phyloP scores from a whole-genome alignment of 2,797 vertebrate genomes.

The Cygnus olor region DNA sequence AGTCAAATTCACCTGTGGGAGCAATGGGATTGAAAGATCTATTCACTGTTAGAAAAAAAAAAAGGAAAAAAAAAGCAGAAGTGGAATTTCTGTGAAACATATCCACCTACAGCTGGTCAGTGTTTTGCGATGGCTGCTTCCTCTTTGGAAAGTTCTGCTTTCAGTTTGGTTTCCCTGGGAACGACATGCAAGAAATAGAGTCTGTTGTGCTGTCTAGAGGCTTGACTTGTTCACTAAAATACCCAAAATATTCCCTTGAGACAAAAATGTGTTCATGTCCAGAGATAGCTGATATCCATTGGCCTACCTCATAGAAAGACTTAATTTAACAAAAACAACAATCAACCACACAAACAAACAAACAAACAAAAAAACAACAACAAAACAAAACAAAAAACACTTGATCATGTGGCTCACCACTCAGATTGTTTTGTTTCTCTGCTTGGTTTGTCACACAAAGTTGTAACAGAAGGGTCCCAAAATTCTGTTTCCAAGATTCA shows the following conservation, averaged over 20 bases:
- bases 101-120: conserved; percentile 25
- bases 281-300: conserved; percentile 54
- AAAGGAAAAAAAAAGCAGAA: background rate
- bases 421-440: conserved; percentile 34
- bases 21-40: background rate
- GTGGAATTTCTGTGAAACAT: conserved; percentile 11
- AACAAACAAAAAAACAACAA: background rate
- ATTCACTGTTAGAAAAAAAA: background rate
- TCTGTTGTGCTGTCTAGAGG: conserved; percentile 32
- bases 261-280: background rate
- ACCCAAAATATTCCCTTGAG: conserved; percentile 17
- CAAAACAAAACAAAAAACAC: background rate
- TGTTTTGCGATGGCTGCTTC: conserved; percentile 14
- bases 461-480: conserved; percentile 17
- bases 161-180: conserved; percentile 58
- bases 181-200: conserved; percentile 26
- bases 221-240: conserved; percentile 49
- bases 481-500: conserved; percentile 51
- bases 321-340: conserved; percentile 7
- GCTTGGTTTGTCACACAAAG: conserved; percentile 9
- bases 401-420: background rate
- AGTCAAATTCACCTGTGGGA: background rate
- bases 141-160: conserved; percentile 57
- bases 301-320: background rate
- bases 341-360: too few species aligned